A percentile compares a stretch with the other conserved stretches of the same genome.
These are phyloP conservation scores for Petrosia ficiformis DNA, from an alignment of 37 sponge, comb jelly and placozoan genomes.

Conservation along the genomic window DNA sequence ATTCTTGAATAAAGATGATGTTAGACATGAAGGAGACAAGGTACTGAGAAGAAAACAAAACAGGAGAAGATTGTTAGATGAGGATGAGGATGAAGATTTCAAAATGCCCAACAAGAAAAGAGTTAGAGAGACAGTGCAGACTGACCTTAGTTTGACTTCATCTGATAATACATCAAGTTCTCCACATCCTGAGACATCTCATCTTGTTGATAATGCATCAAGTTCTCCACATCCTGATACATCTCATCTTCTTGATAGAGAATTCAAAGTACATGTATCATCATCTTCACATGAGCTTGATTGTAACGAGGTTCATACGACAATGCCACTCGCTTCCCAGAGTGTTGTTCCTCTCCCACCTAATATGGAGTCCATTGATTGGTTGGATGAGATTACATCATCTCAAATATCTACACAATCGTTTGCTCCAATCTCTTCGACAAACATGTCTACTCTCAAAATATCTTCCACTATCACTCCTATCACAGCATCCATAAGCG, in stretches of 20 bases:
- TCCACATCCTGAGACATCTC: too few species aligned
- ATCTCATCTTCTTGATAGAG: too few species aligned
- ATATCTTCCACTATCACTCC: too few species aligned
- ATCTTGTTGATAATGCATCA: neutral
- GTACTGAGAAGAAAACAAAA: neutral
- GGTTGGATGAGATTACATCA: constrained; percentile 51
- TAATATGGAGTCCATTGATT: constrained; percentile 41
- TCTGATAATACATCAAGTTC: neutral
- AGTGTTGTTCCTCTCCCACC: constrained; percentile 56
- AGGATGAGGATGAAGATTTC: constrained; percentile 71
- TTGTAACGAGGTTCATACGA: too few species aligned
- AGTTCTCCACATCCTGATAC: neutral
- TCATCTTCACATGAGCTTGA: too few species aligned
- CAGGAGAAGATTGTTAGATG: constrained; percentile 17
- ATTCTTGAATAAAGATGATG: constrained; percentile 63
- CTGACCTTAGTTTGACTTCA: neutral
- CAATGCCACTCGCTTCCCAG: neutral
- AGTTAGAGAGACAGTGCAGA: neutral
- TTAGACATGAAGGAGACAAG: neutral
- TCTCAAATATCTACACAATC: constrained; percentile 24
- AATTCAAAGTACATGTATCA: too few species aligned
- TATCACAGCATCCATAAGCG: too few species aligned
- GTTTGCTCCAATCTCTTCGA: neutral
- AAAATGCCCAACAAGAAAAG: neutral
- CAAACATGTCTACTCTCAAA: neutral